Evolutionary conservation across 1,140 invertebrate species (phyloP).

Genomic region (Drosophila jambulina): DNA sequence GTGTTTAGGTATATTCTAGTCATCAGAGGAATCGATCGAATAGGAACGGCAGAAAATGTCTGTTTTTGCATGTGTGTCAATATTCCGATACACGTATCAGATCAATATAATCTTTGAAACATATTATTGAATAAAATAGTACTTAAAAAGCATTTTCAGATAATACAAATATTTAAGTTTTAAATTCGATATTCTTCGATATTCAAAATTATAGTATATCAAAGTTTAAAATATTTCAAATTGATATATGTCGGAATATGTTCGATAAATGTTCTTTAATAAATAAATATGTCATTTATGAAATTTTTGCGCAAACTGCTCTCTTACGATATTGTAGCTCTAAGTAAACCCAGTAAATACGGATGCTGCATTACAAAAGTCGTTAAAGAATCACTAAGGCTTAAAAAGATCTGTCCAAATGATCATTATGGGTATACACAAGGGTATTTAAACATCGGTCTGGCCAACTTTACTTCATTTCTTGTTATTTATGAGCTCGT

Average conservation of each 20-base stretch:
- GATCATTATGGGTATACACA: accelerated
- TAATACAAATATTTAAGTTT: too few relatives aligned
- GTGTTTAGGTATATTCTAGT: not conserved
- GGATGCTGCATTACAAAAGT: not conserved
- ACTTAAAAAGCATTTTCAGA: not conserved
- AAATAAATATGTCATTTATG: too few relatives aligned
- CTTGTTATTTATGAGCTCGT: slow-evolving; percentile 76
- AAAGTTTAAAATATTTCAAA: too few relatives aligned
- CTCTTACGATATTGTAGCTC: too few relatives aligned
- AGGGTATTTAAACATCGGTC: slow-evolving; percentile 2
- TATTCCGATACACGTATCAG: not conserved
- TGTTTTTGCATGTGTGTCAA: not conserved
- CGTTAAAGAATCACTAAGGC: too few relatives aligned
- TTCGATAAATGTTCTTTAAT: too few relatives aligned
- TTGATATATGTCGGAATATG: too few relatives aligned
- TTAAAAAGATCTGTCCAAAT: not conserved
- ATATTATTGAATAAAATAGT: not conserved
- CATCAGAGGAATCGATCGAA: not conserved
- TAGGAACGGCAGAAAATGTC: accelerated
- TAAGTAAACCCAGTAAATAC: too few relatives aligned
- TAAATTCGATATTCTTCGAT: too few relatives aligned
- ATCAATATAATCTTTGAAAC: not conserved
- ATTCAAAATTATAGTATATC: too few relatives aligned
- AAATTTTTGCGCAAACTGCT: too few relatives aligned
- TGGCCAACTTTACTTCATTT: not conserved